Evolutionary conservation across 2,797 vertebrate genomes (phyloP), one percentile per base, ranked within the genome.

Genomic region (Buphagus erythrorhynchus): DNA sequence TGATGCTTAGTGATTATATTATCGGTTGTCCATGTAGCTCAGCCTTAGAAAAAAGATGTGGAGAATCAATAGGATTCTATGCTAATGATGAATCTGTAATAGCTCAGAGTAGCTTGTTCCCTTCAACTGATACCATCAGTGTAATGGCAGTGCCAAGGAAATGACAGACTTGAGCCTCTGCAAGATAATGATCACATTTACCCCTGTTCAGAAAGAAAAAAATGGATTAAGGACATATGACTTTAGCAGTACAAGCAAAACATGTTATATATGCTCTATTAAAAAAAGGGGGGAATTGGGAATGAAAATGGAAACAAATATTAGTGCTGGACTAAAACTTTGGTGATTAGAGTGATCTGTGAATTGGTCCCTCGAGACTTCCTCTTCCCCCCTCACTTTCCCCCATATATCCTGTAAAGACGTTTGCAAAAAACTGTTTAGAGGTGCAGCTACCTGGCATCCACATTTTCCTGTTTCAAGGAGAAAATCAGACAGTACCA

Each of bases 111-210:
- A 86, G 54, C 46, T 77, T 75, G 20, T 35, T 49, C n/a, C 68
- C n/a, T 38, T 54, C 63, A 31, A 22, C 42, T 59, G 79, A 94
- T 92, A 88, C 8, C 45, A 88, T 85, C 79, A 52, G 7, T 20
- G 45, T 46, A 90, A 88, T 21, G 54, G 16, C 29, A 88, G 57
- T 43, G 43, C 69, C 73, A 90, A 93, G n/a, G 36, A 93, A 97
- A 95, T 62, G 7, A 62, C 57, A 94, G 43, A 76, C 66, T 77
- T 83, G 61, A 88, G 84, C 51, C 26, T 91, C 68, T 65, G 24
- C 40, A 77, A 95, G 85, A 88, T 81, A 93, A 76, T 29, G 9
- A 93, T 78, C 69, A 31, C 35, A 69, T 25, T 67, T 59, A 90
- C 21, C 83, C 14, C 35, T 49, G 21, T 51, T 66, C 59, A 68